phyloP scores from a whole-genome alignment of 2,797 vertebrate genomes.

The Lophius americanus region DNA sequence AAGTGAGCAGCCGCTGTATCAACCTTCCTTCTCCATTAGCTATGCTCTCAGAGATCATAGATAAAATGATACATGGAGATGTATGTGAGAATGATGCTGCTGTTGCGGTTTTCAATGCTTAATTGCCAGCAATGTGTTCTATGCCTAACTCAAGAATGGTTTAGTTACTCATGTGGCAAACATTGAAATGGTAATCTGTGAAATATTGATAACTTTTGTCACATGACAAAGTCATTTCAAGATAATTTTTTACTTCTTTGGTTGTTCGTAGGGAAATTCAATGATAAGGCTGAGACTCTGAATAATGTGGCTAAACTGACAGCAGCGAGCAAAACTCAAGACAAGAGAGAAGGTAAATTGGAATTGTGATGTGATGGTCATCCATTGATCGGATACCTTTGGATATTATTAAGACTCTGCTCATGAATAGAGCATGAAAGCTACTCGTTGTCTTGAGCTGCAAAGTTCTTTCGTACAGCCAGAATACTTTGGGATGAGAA shows the following conservation, averaged over 20 bases:
- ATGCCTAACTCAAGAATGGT: neutral
- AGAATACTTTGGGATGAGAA: neutral
- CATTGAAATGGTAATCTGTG: neutral
- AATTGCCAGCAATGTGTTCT: neutral
- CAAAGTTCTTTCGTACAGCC: neutral
- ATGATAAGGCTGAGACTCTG: slow-evolving; percentile 87
- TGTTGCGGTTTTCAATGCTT: slow-evolving; percentile 7
- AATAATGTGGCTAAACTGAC: slow-evolving; percentile 84
- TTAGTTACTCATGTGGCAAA: neutral
- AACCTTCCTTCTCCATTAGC: neutral
- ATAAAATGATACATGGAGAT: neutral
- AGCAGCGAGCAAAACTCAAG: slow-evolving; percentile 77
- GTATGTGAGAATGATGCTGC: slow-evolving; percentile 1
- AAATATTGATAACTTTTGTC: neutral
- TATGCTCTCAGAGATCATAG: neutral
- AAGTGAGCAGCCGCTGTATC: slow-evolving; percentile 35
- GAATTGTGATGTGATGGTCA: slow-evolving; percentile 6
- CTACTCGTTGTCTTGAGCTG: neutral
- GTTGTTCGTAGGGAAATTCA: slow-evolving; percentile 87
- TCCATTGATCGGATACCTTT: slow-evolving; percentile 15
- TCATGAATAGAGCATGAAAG: slow-evolving; percentile 11
- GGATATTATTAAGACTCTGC: slow-evolving; percentile 13
- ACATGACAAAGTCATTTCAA: slow-evolving; percentile 12
- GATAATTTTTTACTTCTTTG: slow-evolving; percentile 50
- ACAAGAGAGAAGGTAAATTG: slow-evolving; percentile 85